These are phyloP conservation scores for Sinella curviseta DNA, from an alignment of 1,140 invertebrate genomes.

Conservation along the genomic window DNA sequence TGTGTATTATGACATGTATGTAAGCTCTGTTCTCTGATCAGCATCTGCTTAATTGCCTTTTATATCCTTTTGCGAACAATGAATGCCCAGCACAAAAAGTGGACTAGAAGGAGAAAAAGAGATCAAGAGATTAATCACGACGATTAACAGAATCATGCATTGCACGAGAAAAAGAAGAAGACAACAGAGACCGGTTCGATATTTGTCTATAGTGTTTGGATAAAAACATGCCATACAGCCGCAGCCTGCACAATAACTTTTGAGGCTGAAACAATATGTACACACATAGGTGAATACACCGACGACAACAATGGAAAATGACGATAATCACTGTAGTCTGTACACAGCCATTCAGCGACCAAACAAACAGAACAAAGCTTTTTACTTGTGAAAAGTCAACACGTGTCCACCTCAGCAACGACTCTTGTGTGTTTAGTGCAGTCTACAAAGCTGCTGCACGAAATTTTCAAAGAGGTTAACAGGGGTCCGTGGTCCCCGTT, in stretches of 20 bases:
- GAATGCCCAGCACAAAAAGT: no score
- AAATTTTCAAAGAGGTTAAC: background rate
- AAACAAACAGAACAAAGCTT: no score
- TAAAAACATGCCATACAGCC: no score
- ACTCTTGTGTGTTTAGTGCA: no score
- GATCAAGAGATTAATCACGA: background rate
- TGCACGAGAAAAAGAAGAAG: background rate
- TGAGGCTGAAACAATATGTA: no score
- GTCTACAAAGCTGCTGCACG: background rate
- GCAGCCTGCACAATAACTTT: no score
- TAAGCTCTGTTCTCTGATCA: no score
- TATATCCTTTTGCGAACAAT: background rate
- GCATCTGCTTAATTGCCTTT: background rate
- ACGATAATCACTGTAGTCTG: background rate
- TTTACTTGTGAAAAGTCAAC: background rate
- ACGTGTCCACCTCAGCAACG: background rate
- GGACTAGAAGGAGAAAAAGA: background rate
- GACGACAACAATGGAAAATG: background rate
- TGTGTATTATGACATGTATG: no score
- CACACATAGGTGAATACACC: no score
- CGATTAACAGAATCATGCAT: background rate
- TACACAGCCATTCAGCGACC: background rate
- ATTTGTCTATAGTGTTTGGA: background rate
- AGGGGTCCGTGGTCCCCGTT: background rate
- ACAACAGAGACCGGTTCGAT: background rate